Evolutionary conservation across 2,888 invertebrate genomes (phyloP), one percentile per base, ranked within the genome.

Genomic region (Archaeoteleia sp.): DNA sequence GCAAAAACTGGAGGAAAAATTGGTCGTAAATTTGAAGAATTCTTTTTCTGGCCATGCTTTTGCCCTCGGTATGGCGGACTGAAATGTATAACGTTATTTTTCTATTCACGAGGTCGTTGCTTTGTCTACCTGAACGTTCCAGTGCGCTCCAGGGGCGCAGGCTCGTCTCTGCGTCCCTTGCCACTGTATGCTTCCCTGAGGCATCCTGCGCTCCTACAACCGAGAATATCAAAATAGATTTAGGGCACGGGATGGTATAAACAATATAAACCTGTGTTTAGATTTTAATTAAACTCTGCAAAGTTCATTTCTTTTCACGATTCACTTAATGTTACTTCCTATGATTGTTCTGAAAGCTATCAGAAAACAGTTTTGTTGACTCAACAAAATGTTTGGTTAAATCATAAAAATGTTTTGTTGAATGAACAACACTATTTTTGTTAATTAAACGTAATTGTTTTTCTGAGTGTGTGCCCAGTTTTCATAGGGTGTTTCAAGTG

Each of bases 101-200:
- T 45, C 23, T 35, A 49, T 55, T 13, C 30, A 20, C 17, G 30
- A 12, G 14, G 10, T 27, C 20, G 12, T 2, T 25, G 8, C 9
- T 7, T 30, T 8, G 1, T 10, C 9, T 88, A 90, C 90, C 89
- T 92, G 91, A 74, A 93, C 93, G 83, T 93, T 93, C 93, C 93
- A 93, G 86, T 93, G 92, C 78, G 93, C 93, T 70, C 93, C 93
- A 70, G 93, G 83, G 55, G 76, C 84, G 72, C 82, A 85, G 65
- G 84, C 79, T 77, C 84, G 79, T 75, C 85, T 82, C 74, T 85
- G 84, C 70, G 84, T 84, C 70, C 84, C 85, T 71, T 85, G 85
- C 80, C 82, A 84, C 62, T 84, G 82, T 55, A 80, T 74, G 71
- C 81, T 82, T 76, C 82, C 84, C 73, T 84, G 83, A 70, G 82